Conservation (phyloP, 2,888 invertebrate species). For the Orthosia cruda region DNA sequence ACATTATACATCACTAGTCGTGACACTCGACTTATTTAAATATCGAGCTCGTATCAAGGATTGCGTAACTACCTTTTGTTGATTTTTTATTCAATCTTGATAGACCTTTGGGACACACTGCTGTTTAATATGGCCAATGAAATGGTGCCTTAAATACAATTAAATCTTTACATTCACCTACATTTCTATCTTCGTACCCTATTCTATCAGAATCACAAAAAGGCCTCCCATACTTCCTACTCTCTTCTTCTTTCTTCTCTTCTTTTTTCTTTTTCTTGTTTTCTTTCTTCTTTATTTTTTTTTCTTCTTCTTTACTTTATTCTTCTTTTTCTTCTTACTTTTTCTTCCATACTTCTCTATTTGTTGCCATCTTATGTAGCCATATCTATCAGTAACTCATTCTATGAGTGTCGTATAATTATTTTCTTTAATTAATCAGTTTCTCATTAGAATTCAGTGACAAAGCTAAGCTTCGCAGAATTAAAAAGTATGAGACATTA, state of each 20-base stretch:
- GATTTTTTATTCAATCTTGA: slow-evolving; percentile 61
- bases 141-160: too few species aligned
- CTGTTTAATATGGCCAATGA: slow-evolving; percentile 25
- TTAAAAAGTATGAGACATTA: slow-evolving; percentile 20
- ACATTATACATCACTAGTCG: slow-evolving; percentile 46
- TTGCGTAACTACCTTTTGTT: slow-evolving; percentile 75
- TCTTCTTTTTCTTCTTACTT: too few species aligned
- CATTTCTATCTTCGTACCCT: too few species aligned
- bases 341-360: not conserved
- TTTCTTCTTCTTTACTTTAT: too few species aligned
- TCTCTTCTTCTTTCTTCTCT: too few species aligned
- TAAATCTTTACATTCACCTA: too few species aligned
- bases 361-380: not conserved
- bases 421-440: not conserved
- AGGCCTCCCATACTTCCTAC: too few species aligned
- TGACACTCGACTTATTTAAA: slow-evolving; percentile 70
- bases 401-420: not conserved
- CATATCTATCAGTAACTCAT: not conserved
- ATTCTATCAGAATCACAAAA: too few species aligned
- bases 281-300: too few species aligned
- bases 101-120: slow-evolving; percentile 62
- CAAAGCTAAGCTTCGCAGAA: slow-evolving; percentile 4
- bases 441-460: slow-evolving; percentile 20
- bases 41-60: slow-evolving; percentile 65
- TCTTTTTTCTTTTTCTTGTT: too few species aligned